Percentiles rank a stretch among this genome's conserved stretches.
These are phyloP conservation scores for Psilopogon haemacephalus DNA, from an alignment of 2,113 vertebrate species.

Conservation along the genomic window DNA sequence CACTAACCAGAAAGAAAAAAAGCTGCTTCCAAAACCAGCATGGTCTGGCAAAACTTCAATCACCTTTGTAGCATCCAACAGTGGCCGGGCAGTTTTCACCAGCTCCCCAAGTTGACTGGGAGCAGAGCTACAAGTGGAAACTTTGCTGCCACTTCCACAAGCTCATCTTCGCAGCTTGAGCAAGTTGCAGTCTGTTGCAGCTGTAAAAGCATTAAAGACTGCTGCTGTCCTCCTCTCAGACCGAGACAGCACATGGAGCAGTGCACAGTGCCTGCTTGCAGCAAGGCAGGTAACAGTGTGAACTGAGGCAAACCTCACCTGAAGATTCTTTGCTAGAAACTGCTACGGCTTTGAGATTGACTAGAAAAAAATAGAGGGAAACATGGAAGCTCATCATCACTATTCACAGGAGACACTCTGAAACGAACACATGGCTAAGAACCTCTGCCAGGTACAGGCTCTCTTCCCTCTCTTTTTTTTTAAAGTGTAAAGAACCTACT, in stretches of 20 bases:
- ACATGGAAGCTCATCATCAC: not conserved
- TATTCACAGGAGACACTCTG: not conserved
- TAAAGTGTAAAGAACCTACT: not conserved
- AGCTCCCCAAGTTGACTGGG: not conserved
- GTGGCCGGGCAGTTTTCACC: not conserved
- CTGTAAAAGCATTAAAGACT: fast-evolving
- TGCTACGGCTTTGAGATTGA: not conserved
- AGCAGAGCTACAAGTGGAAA: not conserved
- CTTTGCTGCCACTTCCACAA: not conserved
- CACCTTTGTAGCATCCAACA: not conserved
- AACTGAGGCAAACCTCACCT: not conserved
- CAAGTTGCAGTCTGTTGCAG: fast-evolving
- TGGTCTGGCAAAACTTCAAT: not conserved
- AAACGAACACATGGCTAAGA: not conserved
- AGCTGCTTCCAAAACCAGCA: not conserved
- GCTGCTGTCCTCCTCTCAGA: not conserved
- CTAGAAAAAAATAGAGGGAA: not conserved
- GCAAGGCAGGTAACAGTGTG: not conserved
- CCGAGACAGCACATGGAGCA: not conserved
- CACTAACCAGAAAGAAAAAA: fast-evolving
- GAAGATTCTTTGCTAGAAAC: not conserved
- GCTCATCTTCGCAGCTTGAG: fast-evolving
- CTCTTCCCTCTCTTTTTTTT: not conserved
- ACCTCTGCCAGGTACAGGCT: not conserved
- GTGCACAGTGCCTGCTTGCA: not conserved